phyloP scores from a whole-genome alignment of 2,888 invertebrate species.

The Eristalis tenax region DNA sequence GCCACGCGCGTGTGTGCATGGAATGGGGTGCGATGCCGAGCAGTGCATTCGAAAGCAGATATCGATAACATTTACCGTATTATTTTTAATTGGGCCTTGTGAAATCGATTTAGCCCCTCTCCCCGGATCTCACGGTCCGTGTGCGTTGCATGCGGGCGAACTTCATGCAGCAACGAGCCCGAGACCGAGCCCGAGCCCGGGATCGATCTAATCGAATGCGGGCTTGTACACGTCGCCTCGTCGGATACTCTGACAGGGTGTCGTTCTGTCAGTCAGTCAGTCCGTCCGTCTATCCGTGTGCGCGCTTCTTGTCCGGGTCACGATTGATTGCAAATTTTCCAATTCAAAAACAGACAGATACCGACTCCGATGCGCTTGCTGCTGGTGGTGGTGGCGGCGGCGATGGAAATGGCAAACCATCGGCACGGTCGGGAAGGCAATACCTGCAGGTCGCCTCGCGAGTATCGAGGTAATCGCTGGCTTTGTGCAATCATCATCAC shows the following conservation, averaged over 20 bases:
- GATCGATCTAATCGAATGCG: slow-evolving; percentile 33
- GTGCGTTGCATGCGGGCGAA: slow-evolving; percentile 42
- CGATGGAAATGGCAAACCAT: no score
- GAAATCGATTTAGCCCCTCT: slow-evolving; percentile 51
- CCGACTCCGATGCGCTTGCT: not conserved
- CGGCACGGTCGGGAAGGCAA: not conserved
- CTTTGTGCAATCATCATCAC: slow-evolving; percentile 50
- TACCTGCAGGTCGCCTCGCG: not conserved
- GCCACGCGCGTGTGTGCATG: not conserved
- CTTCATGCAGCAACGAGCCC: not conserved
- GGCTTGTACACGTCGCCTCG: not conserved
- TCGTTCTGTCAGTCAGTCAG: not conserved
- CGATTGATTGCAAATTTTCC: slow-evolving; percentile 70
- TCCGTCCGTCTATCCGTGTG: not conserved
- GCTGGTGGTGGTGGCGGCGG: not conserved
- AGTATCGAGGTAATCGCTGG: slow-evolving; percentile 34
- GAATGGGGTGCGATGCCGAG: not conserved
- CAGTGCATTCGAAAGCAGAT: slow-evolving; percentile 68
- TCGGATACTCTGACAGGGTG: not conserved
- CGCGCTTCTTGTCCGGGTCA: slow-evolving; percentile 49
- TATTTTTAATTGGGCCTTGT: slow-evolving; percentile 71
- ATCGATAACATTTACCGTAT: slow-evolving; percentile 68
- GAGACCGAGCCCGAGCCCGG: not conserved
- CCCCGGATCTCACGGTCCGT: not conserved
- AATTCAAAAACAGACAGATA: slow-evolving; percentile 44